Percentiles rank a stretch among this genome's conserved stretches.
Evolutionary conservation across 2,888 invertebrate genomes (phyloP).

Genomic region (Drepanosiphum platanoidis): DNA sequence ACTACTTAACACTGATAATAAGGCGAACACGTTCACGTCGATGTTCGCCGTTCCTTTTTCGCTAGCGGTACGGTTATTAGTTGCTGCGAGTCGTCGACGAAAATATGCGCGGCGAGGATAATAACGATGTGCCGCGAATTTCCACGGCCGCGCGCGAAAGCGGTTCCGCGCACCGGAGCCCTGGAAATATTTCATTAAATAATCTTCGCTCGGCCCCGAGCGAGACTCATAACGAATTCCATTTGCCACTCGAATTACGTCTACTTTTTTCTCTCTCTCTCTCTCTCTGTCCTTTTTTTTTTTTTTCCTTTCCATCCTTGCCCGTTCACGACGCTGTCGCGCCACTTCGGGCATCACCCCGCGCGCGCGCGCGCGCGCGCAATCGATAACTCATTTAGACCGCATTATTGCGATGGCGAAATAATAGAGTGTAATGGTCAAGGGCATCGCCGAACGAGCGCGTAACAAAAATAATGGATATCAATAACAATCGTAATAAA

Average conservation of each 20-base stretch:
- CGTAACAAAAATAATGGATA: neutral
- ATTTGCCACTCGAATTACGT: slow-evolving; percentile 23
- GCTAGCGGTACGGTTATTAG: neutral
- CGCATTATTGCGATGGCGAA: neutral
- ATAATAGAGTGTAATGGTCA: neutral
- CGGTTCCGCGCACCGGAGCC: too few species aligned
- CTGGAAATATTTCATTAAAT: slow-evolving; percentile 43
- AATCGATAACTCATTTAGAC: slow-evolving; percentile 38
- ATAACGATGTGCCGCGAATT: neutral
- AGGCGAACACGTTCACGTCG: too few species aligned
- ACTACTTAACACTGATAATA: too few species aligned
- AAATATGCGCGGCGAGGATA: neutral
- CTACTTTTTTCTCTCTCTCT: neutral
- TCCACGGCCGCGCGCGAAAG: too few species aligned
- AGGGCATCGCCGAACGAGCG: neutral
- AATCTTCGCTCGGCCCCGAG: slow-evolving; percentile 14
- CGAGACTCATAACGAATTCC: slow-evolving; percentile 26
- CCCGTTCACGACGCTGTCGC: too few species aligned
- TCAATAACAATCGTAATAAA: neutral
- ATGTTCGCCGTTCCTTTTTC: too few species aligned
- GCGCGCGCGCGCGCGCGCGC: neutral
- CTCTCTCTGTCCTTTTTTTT: too few species aligned
- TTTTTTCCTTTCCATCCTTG: too few species aligned
- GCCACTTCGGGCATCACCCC: too few species aligned
- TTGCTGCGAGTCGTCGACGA: neutral